Percentiles rank a stretch among this genome's conserved stretches.
These are phyloP conservation scores for Macrobrachium nipponense DNA, from an alignment of 1,140 invertebrate species.

Conservation along the genomic window DNA sequence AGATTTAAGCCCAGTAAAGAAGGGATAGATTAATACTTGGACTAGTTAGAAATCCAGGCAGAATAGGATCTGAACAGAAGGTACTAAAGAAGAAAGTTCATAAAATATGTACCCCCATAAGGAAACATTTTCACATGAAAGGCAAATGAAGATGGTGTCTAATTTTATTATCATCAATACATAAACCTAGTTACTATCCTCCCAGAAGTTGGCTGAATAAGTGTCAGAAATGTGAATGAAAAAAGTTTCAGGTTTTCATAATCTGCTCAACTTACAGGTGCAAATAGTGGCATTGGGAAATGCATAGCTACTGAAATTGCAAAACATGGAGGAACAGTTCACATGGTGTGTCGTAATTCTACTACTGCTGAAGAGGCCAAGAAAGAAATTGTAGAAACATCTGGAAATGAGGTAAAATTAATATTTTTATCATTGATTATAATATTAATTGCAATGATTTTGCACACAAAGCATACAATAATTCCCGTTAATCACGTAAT, in stretches of 20 bases:
- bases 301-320: conserved; percentile 66
- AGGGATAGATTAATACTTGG: too few relatives aligned
- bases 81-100: too few relatives aligned
- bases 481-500: background rate
- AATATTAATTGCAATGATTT: background rate
- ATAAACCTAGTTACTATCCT: too few relatives aligned
- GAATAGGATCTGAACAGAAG: background rate
- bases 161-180: too few relatives aligned
- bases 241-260: background rate
- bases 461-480: background rate
- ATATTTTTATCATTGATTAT: background rate
- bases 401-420: conserved; percentile 47
- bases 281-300: conserved; percentile 71
- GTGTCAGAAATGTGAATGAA: too few relatives aligned
- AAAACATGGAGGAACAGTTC: conserved; percentile 69
- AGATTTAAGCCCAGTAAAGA: too few relatives aligned
- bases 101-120: too few relatives aligned
- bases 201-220: too few relatives aligned
- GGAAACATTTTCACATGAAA: too few relatives aligned
- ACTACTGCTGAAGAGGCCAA: conserved; percentile 42
- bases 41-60: background rate
- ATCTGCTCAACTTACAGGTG: conserved; percentile 60
- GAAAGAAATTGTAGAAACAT: conserved; percentile 42
- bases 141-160: too few relatives aligned
- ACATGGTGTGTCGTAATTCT: conserved; percentile 71